Evolutionary conservation across 1,140 invertebrate genomes (phyloP), one percentile per base, ranked within the genome.

Genomic region (Agraylea sexmaculata): DNA sequence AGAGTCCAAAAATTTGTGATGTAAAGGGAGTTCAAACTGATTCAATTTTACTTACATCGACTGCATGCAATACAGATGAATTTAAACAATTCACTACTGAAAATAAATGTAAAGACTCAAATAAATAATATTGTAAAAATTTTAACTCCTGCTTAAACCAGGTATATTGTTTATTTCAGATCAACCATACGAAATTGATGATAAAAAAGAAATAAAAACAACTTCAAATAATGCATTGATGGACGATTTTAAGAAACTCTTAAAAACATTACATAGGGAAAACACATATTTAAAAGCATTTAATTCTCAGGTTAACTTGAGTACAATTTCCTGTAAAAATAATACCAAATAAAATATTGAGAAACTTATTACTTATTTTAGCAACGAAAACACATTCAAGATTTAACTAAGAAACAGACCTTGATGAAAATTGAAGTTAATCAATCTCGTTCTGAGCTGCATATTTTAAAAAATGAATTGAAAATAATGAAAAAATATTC

Each of bases 341-440:
- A 25, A 25, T 25, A 25, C n/a, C 7, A 7, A 25, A 7, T n/a
- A 25, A n/a, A 25, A 7, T 25, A n/a, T n/a, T n/a, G n/a, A n/a
- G n/a, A n/a, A 7, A 25, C n/a, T 39, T 20, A 31, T 40, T 23
- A 21, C 32, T 11, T 25, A 37, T 47, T 47, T 40, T 12, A 49
- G 47, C 47, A 49, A 46, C 38, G 37, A 25, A 15, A 27, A 16
- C 47, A 49, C 11, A 49, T 49, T 4, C 22, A 45, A 17, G 43
- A 49, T 12, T 38, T 49, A 27, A 25, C 38, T 12, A 32, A 42
- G 4, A 45, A 49, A 34, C 41, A 49, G 11, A 16, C 29, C 11
- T 40, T 30, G 11, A 40, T 46, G 43, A 21, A 29, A 5, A 45
- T 43, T 13, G 47, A 46, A 37, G 43, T 43, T 4, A 45, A 30